Base-by-base conservation (phyloP, 2,797 vertebrate genomes). In the Emydoidea blandingii region DNA sequence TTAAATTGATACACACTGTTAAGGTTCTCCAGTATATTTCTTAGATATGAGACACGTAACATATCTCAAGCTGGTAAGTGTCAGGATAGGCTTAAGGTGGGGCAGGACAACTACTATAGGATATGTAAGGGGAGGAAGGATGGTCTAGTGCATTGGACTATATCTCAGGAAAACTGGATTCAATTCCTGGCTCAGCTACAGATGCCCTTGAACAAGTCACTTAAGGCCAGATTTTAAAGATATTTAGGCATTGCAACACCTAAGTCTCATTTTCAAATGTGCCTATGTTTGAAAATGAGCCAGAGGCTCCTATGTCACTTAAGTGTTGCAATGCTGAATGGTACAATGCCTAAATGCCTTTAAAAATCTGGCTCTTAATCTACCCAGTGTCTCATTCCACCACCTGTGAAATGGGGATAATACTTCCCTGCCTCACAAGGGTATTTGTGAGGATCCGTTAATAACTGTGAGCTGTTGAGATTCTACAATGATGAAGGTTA, bases 141-240 rank as follows among this genome's bases (percentile, higher is more conserved):
- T 4, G 53, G 25, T 29, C 44, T 0, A 2, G 44, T n/a, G 16
- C 14, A 65, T 16, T 18, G 34, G 81, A 34, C 0, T 4, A 9
- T 31, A 59, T 56, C 72, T 41, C 68, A 49, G 72, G n/a, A 83
- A 47, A 80, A 47, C 12, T 82, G 81, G 54, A 1, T 18, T 2
- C 37, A 12, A 57, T 79, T 83, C 29, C 68, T 72, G 9, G 50
- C 29, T 23, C 91, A 86, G 88, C n/a, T 79, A 80, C 57, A 7
- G 5, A 68, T 27, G 5, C 11, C 44, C 57, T 25, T 29, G 2
- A 50, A 82, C 3, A 37, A 84, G 2, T 5, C 53, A 59, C 21
- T 21, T 16, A 18, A 34, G 62, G 6, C 7, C 34, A 65, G 31
- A n/a, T 65, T 65, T 65, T 65, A 65, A 29, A 34, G 62, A 4